Evolutionary conservation across 2,113 vertebrate species (phyloP), one percentile per base, ranked within the genome.

Genomic region (Mormyrus iriodes): DNA sequence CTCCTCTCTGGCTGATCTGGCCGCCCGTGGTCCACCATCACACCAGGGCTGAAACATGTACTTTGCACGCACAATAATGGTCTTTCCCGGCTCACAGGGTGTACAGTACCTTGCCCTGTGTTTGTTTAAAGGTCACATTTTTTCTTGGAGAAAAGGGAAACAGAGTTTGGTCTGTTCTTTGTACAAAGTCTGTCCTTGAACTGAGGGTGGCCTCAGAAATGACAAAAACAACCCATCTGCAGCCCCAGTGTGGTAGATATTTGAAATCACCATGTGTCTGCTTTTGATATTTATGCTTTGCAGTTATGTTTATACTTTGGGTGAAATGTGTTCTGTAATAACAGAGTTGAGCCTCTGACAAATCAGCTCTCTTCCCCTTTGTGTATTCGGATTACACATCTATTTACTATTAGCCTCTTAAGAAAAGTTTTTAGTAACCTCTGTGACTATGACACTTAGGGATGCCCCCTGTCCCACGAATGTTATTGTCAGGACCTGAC

Each of bases 101-200:
- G 8, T 86, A 48, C 49, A 52, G 85, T 53, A 53, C 51, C 52
- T 84, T 84, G 73, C 42, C 44, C 82, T 86, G 49, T 51, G 85
- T 53, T 86, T 86, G 85, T 86, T 53, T 86, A 86, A 55, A 86
- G n/a, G n/a, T 86, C 51, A 55, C 85, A 86, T 86, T 48, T 86
- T 86, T 35, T 31, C 48, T 39, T 53, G 49, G 85, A 42, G 85
- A 53, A 39, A 86, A 53, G 82, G 85, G 48, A 86, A 83, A 86
- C 49, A 86, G n/a, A 86, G 15, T 35, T 53, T 35, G n/a, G 49
- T 86, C 85, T 86, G 85, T 48, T 86, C 27, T 53, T 86, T 86
- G 85, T 86, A 39, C 51, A 86, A 48, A 85, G 44, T 48, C 44
- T 85, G 85, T n/a, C 85, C 85, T 86, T 52, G 85, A 86, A 52